phyloP scores from a whole-genome alignment of 1,140 invertebrate species.

The Trachymyrmex septentrionalis region DNA sequence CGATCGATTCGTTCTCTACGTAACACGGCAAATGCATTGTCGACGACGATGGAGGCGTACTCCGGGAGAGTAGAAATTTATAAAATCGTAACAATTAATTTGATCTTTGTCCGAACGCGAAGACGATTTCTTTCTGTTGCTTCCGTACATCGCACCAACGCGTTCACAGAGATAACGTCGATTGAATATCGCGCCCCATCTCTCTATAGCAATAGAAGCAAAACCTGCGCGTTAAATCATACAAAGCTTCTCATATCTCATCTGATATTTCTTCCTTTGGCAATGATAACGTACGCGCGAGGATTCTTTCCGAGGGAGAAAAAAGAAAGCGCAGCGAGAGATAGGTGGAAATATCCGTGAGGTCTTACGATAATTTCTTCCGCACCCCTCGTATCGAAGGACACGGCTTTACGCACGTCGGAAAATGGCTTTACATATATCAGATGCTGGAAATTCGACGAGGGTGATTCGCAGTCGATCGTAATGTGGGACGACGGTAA shows the following conservation, averaged over 20 bases:
- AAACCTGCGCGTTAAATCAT: conserved; percentile 60
- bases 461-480: conserved; percentile 40
- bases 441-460: conserved; percentile 67
- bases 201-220: conserved; percentile 21
- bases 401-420: conserved; percentile 38
- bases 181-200: conserved; percentile 30
- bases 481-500: not conserved
- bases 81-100: conserved; percentile 61
- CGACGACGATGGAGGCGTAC: not conserved
- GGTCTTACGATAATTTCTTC: conserved; percentile 67
- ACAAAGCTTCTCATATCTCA: conserved; percentile 38
- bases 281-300: not conserved
- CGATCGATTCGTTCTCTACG: conserved; percentile 29
- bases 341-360: conserved; percentile 44
- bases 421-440: conserved; percentile 74
- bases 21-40: conserved; percentile 31
- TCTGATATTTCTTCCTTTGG: conserved; percentile 51
- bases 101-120: conserved; percentile 19
- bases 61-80: conserved; percentile 18
- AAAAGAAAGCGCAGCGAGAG: not conserved
- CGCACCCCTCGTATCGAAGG: conserved; percentile 48
- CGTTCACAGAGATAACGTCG: conserved; percentile 34
- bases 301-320: conserved; percentile 8
- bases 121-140: conserved; percentile 41
- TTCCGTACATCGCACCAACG: conserved; percentile 6